Evolutionary conservation across 1,140 invertebrate genomes (phyloP).

Genomic region (Parasteatoda tepidariorum): DNA sequence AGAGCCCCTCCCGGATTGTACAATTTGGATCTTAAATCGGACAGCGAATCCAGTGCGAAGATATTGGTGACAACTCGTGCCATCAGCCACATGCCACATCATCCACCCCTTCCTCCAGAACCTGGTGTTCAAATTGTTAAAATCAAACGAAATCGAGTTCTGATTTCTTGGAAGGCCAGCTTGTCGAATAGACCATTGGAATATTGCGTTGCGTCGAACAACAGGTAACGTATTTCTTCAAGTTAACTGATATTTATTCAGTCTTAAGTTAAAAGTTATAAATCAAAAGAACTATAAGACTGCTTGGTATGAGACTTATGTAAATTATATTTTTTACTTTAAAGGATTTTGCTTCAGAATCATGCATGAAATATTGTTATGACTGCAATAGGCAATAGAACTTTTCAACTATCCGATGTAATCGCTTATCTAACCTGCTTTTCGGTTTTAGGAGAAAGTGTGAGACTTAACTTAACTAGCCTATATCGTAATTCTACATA

Average conservation of each 20-base stretch:
- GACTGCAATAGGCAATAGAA: too few species aligned
- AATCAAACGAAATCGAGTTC: slow-evolving; percentile 50
- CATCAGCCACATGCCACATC: slow-evolving; percentile 23
- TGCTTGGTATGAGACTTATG: too few species aligned
- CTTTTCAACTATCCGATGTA: too few species aligned
- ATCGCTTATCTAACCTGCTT: too few species aligned
- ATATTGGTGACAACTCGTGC: slow-evolving; percentile 62
- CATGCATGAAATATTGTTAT: too few species aligned
- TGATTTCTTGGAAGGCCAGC: slow-evolving; percentile 64
- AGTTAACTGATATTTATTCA: not conserved
- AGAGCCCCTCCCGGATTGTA: slow-evolving; percentile 63
- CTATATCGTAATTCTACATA: too few species aligned
- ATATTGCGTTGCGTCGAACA: slow-evolving; percentile 66
- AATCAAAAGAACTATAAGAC: not conserved
- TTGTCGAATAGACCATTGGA: slow-evolving; percentile 60
- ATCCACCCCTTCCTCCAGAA: slow-evolving; percentile 64
- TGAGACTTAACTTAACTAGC: too few species aligned
- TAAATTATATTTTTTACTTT: too few species aligned
- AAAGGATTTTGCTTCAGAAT: too few species aligned
- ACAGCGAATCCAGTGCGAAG: slow-evolving; percentile 61
- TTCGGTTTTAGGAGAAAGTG: too few species aligned
- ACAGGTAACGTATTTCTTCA: slow-evolving; percentile 13
- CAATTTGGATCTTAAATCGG: slow-evolving; percentile 62
- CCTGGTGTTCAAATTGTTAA: slow-evolving; percentile 61
- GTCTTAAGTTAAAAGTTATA: not conserved